A percentile compares a stretch with the other conserved stretches of the same genome.
Evolutionary conservation across 2,888 invertebrate species (phyloP).

Genomic region (Rhaphigaster nebulosa): DNA sequence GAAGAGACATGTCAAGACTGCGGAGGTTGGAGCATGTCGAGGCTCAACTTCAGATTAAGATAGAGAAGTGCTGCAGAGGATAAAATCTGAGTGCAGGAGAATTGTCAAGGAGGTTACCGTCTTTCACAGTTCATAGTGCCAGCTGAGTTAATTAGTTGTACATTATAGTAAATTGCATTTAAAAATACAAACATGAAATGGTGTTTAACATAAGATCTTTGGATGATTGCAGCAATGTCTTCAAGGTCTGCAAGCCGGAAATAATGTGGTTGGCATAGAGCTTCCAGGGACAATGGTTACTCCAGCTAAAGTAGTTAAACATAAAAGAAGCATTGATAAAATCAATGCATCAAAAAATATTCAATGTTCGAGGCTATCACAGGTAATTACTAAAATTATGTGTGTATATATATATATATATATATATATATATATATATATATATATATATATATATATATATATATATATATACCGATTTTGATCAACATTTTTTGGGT

Average conservation of each 20-base stretch:
- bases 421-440: too few species aligned
- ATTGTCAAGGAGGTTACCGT: neutral
- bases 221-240: conserved; percentile 63
- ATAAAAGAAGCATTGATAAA: conserved; percentile 48
- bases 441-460: too few species aligned
- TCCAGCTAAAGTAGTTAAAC: conserved; percentile 55
- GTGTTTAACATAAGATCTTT: conserved; percentile 25
- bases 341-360: neutral
- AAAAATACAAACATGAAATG: neutral
- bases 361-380: conserved; percentile 15
- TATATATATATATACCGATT: too few species aligned
- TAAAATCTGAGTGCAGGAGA: too few species aligned
- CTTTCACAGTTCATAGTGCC: neutral
- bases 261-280: conserved; percentile 46
- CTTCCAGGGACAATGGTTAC: conserved; percentile 50
- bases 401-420: too few species aligned
- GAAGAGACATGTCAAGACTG: too few species aligned
- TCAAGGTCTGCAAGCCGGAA: conserved; percentile 61
- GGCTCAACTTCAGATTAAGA: too few species aligned
- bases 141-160: neutral
- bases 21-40: too few species aligned
- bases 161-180: neutral
- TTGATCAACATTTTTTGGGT: too few species aligned
- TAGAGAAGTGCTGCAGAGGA: too few species aligned
- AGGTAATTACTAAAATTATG: neutral